phyloP scores from a whole-genome alignment of 2,888 invertebrate species.

The Ceraclea dissimilis region DNA sequence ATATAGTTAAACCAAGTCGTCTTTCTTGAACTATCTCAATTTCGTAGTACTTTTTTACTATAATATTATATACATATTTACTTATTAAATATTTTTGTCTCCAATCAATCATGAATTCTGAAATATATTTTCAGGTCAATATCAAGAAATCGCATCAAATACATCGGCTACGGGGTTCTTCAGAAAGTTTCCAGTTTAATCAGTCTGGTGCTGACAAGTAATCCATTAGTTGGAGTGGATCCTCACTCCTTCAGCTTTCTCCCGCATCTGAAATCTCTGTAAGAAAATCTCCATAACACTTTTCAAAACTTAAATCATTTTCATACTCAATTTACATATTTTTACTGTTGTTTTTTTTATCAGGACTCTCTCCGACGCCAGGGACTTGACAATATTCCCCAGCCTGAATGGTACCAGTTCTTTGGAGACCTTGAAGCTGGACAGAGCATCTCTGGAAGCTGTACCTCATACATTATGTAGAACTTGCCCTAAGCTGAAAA shows the following conservation, averaged over 20 bases:
- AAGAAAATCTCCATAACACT: conserved; percentile 34
- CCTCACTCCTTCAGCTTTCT: conserved; percentile 66
- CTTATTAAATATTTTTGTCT: too few species aligned
- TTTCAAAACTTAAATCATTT: too few species aligned
- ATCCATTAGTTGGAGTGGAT: conserved; percentile 68
- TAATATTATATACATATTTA: too few species aligned
- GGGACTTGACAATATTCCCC: conserved; percentile 72
- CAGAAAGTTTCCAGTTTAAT: conserved; percentile 60
- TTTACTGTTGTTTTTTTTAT: conserved; percentile 15
- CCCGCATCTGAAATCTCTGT: conserved; percentile 72
- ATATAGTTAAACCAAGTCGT: too few species aligned
- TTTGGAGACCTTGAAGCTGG: conserved; percentile 73
- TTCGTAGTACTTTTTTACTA: too few species aligned
- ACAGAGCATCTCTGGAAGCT: conserved; percentile 67
- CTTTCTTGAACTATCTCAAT: too few species aligned
- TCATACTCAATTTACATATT: too few species aligned
- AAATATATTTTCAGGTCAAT: conserved; percentile 73
- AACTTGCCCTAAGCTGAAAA: conserved; percentile 70
- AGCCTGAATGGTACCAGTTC: conserved; percentile 72
- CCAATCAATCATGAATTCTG: too few species aligned
- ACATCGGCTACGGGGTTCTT: conserved; percentile 63
- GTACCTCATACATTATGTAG: conserved; percentile 71
- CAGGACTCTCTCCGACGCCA: conserved; percentile 82
- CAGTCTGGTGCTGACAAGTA: conserved; percentile 74
- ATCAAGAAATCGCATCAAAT: conserved; percentile 74